Evolutionary conservation across 2,888 invertebrate genomes (phyloP), one percentile per base, ranked within the genome.

Genomic region (Callyntrura guangdongensis): DNA sequence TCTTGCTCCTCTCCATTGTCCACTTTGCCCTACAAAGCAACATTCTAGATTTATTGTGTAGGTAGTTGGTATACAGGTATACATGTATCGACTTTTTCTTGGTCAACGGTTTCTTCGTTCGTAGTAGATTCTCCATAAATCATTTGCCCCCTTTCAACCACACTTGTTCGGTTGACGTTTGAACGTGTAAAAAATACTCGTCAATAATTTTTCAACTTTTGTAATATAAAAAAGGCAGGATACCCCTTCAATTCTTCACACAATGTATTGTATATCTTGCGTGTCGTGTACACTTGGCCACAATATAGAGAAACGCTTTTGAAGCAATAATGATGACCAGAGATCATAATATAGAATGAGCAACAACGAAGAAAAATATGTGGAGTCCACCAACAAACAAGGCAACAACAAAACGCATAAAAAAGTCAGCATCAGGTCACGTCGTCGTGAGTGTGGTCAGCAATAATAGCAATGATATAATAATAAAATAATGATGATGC

Each of bases 381-480:
- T 53, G 25, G 27, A 14, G 17, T n/a, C 25, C 69, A 36, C 36
- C 6, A 36, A 36, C 36, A 36, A 36, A 36, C 36, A 36, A 36
- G 36, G 36, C 6, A 36, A 36, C 36, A 36, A 25, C 45, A 74
- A 49, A 49, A 22, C 12, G 64, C 45, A 64, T 47, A 84, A 84
- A 67, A 84, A 59, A 67, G 47, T 79, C 36, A 87, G 36, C 59
- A 77, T 61, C 61, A 64, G 59, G 82, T 82, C 82, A 69, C 81
- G 72, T 72, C 83, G 83, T 89, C 83, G 89, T 82, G 81, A 88
- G 72, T 85, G 72, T 88, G 88, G 88, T 83, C 89, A 83, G 36
- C 83, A 74, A 61, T 77, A 72, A 79, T 79, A 61, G 25, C 67
- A 82, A 69, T 88, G 82, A 81, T 69, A 82, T 25, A 69, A 72